These are phyloP conservation scores for Sympetrum striolatum DNA, from an alignment of 2,888 invertebrate species.

Conservation along the genomic window DNA sequence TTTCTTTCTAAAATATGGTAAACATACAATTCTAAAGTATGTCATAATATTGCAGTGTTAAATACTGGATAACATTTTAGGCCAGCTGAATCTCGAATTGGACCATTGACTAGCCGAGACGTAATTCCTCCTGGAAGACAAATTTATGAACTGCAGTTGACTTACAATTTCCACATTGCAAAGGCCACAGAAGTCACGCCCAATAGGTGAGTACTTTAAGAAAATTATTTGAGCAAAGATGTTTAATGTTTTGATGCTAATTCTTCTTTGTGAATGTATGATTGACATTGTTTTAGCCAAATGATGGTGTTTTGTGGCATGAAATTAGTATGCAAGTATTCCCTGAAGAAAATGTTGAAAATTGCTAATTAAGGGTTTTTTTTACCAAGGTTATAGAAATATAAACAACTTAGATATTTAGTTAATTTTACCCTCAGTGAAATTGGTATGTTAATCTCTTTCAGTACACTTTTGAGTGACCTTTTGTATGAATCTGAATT, in stretches of 20 bases:
- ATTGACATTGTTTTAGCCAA: no score
- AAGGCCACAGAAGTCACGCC: constrained; percentile 85
- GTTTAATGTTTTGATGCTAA: no score
- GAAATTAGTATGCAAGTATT: no score
- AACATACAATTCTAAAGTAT: not conserved
- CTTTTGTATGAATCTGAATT: constrained; percentile 94
- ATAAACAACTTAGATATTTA: no score
- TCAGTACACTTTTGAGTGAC: constrained; percentile 77
- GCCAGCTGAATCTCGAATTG: constrained; percentile 81
- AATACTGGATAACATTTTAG: constrained; percentile 60
- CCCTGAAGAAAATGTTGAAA: no score
- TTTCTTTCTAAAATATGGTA: not conserved
- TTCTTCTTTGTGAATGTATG: no score
- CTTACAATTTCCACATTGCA: constrained; percentile 82
- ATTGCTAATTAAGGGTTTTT: no score
- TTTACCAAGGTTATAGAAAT: no score
- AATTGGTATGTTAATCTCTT: not conserved
- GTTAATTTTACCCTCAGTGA: no score
- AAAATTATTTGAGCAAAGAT: not conserved
- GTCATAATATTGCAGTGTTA: no score
- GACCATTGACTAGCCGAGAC: constrained; percentile 81
- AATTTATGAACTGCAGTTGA: constrained; percentile 88
- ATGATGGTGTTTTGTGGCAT: no score
- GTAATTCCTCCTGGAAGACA: constrained; percentile 86
- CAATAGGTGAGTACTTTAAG: constrained; percentile 60